phyloP scores from a whole-genome alignment of 2,888 invertebrate species.

The Drosophila maculinotata region DNA sequence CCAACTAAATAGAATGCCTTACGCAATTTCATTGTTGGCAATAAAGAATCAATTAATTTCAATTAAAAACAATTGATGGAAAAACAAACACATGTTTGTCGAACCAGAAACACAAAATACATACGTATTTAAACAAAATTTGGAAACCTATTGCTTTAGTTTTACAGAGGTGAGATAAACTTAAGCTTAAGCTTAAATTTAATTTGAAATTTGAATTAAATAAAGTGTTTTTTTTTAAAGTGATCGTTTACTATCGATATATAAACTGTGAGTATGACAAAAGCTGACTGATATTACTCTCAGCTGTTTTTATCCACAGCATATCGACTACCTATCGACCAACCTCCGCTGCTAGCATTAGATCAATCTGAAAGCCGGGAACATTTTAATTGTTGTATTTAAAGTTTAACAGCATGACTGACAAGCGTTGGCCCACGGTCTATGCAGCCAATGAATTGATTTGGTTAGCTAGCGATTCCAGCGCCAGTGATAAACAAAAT shows the following conservation, averaged over 20 bases:
- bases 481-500: constrained; percentile 26
- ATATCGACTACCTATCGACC: constrained; percentile 29
- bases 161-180: not conserved
- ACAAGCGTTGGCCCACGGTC: constrained; percentile 1
- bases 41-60: constrained; percentile 24
- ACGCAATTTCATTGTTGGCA: constrained; percentile 1
- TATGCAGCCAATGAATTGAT: constrained; percentile 39
- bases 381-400: constrained; percentile 3
- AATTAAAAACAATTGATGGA: constrained; percentile 60
- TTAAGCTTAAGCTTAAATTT: too few relatives aligned
- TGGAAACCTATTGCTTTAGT: not conserved
- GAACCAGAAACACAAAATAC: too few relatives aligned
- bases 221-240: not conserved
- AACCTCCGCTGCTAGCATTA: constrained; percentile 4
- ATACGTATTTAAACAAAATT: too few relatives aligned
- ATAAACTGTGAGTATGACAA: not conserved
- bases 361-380: constrained; percentile 29
- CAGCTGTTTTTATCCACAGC: not conserved
- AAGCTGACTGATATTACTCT: constrained; percentile 27
- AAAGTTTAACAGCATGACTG: constrained; percentile 9
- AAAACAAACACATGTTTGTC: not conserved
- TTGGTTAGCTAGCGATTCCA: constrained; percentile 11
- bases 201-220: not conserved
- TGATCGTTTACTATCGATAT: constrained; percentile 35
- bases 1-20: constrained; percentile 27